These are phyloP conservation scores for Sander vitreus DNA, from an alignment of 2,113 vertebrate genomes.

Conservation along the genomic window DNA sequence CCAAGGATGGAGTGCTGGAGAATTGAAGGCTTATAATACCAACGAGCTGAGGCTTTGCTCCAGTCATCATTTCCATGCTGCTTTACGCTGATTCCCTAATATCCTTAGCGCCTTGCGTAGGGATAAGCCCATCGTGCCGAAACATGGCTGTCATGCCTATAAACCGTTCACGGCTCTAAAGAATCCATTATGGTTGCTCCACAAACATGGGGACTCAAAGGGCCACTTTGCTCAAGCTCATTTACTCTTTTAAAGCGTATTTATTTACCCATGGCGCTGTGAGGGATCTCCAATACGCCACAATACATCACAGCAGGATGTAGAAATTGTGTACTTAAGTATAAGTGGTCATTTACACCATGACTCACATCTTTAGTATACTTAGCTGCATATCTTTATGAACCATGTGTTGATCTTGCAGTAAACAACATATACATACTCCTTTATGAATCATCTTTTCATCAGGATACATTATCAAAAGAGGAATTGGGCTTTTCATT, in stretches of 20 bases:
- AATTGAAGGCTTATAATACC: slow-evolving; percentile 78
- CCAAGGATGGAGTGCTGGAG: slow-evolving; percentile 71
- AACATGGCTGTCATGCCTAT: slow-evolving; percentile 84
- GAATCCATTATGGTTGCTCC: slow-evolving; percentile 82
- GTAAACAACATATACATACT: too few species aligned
- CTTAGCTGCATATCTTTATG: slow-evolving; percentile 1
- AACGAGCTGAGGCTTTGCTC: slow-evolving; percentile 77
- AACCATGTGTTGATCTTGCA: slow-evolving; percentile 8
- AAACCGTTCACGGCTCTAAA: slow-evolving; percentile 84
- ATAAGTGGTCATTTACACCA: slow-evolving; percentile 63
- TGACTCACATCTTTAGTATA: slow-evolving; percentile 48
- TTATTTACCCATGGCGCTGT: slow-evolving; percentile 72
- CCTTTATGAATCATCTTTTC: background rate
- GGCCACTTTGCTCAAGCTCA: slow-evolving; percentile 81
- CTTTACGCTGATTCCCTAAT: slow-evolving; percentile 86
- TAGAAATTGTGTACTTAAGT: slow-evolving; percentile 30
- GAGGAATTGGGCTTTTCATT: background rate
- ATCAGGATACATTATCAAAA: background rate
- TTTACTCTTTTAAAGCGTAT: slow-evolving; percentile 76
- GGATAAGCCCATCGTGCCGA: slow-evolving; percentile 84
- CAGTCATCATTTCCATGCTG: slow-evolving; percentile 85
- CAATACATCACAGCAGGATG: slow-evolving; percentile 44
- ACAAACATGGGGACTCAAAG: slow-evolving; percentile 79
- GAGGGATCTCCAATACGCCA: slow-evolving; percentile 38
- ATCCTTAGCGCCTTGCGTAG: slow-evolving; percentile 83